Base-by-base conservation (phyloP, 2,888 invertebrate genomes). In the Lithophane leautieri region DNA sequence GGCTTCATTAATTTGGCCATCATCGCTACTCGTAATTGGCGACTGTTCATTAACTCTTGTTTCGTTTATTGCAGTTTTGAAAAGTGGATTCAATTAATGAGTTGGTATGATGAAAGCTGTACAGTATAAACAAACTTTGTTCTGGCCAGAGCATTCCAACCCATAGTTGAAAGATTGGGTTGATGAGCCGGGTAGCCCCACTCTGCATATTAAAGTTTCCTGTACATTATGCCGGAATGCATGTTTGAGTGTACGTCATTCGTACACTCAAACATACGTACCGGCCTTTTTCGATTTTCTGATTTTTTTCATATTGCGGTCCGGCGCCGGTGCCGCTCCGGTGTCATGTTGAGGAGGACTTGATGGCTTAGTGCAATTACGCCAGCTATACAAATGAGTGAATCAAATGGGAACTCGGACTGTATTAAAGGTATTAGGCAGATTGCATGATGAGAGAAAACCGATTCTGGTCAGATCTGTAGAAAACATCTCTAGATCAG, bases 1-100 rank as follows among this genome's bases (percentile, higher is more conserved):
- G 60, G 28, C 67, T 66, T 77, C 79, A 80, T 84, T 79, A 77
- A 86, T 82, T 84, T 84, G 72, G 54, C 40, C 81, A 81, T 71
- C 76, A 83, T 76, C 25, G 42, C 56, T 71, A 66, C 52, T 76
- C 52, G 67, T 85, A 86, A 79, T 83, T 81, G 74, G 40, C 25
- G 70, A 72, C 50, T 44, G 62, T 79, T 77, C 76, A 78, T 83
- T 81, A 75, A 81, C 52, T 76, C 44, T 16, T 62, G 54, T 42
- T 66, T 65, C 22, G 61, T 73, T 66, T 70, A 73, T 58, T 73
- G 50, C 14, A 60, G 68, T 65, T 82, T 73, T 75, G 47, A 54
- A 62, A 74, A 70, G 67, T 69, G n/a, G 40, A 61, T 74, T 70
- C 25, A 34, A 65, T 62, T 70, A 68, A 70, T 58, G 52, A 34